These are phyloP conservation scores for Laothoe populi DNA, from an alignment of 2,888 invertebrate species.

Conservation along the genomic window DNA sequence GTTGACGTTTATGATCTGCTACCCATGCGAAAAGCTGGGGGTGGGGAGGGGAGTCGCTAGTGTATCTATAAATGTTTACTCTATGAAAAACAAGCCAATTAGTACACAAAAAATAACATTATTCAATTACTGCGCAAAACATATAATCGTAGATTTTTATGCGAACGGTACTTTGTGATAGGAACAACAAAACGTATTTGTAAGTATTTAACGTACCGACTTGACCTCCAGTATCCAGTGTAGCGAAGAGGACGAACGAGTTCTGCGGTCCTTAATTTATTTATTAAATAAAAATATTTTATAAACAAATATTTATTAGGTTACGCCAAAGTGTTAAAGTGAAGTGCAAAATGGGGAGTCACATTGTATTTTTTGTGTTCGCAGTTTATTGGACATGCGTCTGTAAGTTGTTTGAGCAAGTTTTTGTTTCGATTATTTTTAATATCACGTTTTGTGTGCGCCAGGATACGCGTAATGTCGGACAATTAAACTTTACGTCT, in stretches of 20 bases:
- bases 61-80: too few species aligned
- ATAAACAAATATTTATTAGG: slow-evolving; percentile 28
- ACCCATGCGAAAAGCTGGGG: too few species aligned
- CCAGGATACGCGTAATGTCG: background rate
- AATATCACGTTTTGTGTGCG: background rate
- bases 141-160: slow-evolving; percentile 38
- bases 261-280: slow-evolving; percentile 38
- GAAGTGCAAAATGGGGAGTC: slow-evolving; percentile 53
- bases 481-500: background rate
- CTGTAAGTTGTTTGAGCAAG: slow-evolving; percentile 48
- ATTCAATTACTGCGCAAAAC: background rate
- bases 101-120: too few species aligned
- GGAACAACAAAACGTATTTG: slow-evolving; percentile 62
- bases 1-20: too few species aligned
- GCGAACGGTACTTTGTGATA: slow-evolving; percentile 56
- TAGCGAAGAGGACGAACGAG: slow-evolving; percentile 50
- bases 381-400: slow-evolving; percentile 53
- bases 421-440: slow-evolving; percentile 23
- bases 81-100: too few species aligned
- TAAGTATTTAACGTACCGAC: slow-evolving; percentile 64
- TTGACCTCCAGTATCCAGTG: slow-evolving; percentile 78
- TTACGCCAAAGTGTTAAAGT: slow-evolving; percentile 38
- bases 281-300: slow-evolving; percentile 29
- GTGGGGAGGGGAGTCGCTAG: too few species aligned
- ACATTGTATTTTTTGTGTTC: slow-evolving; percentile 51